Percentiles rank a stretch among this genome's conserved stretches.
Evolutionary conservation across 2,888 invertebrate genomes (phyloP).

Genomic region (Choristoneura rosaceana): DNA sequence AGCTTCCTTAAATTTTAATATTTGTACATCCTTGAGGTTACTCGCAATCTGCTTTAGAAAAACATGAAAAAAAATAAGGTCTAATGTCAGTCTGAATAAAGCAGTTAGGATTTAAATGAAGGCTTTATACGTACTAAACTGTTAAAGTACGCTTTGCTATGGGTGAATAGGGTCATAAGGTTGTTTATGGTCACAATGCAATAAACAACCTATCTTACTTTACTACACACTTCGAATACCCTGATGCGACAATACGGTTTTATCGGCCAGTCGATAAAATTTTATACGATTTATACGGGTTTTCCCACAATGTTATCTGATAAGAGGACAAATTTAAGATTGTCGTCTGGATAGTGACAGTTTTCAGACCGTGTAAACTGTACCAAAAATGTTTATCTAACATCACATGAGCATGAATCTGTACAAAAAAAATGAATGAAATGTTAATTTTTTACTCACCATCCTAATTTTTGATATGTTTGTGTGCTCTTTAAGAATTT

Average conservation of each 20-base stretch:
- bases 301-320: conserved; percentile 9
- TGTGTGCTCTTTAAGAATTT: no score
- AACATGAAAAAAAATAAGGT: neutral
- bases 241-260: conserved; percentile 7
- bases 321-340: conserved; percentile 3
- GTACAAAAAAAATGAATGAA: no score
- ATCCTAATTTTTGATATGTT: no score
- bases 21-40: neutral
- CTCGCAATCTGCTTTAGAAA: neutral
- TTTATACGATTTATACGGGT: conserved; percentile 1
- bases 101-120: neutral
- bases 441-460: no score
- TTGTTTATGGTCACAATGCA: neutral
- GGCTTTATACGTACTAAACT: neutral
- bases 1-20: neutral
- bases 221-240: conserved; percentile 10
- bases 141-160: neutral
- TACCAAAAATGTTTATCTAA: neutral
- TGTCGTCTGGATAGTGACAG: conserved; percentile 1
- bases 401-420: neutral
- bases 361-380: conserved; percentile 1
- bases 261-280: conserved; percentile 15
- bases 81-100: neutral
- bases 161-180: neutral
- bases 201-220: conserved; percentile 8